Base-by-base conservation (phyloP, 2,797 vertebrate species). In the Pteronotus mesoamericanus region DNA sequence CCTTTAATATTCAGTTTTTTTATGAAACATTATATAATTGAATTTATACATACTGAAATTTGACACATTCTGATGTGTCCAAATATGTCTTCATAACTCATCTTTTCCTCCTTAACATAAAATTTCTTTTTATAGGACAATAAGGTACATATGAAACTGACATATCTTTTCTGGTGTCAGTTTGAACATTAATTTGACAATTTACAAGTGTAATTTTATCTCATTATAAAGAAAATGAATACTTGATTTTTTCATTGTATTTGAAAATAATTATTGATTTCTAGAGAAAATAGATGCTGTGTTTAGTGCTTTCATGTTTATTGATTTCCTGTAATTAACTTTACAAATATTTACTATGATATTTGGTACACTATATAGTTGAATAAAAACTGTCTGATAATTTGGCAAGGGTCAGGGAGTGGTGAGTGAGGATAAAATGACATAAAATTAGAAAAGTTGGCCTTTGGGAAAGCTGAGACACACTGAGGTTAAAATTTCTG, bases 171-270 rank as follows among this genome's bases (percentile, higher is more conserved):
- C 86, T 87, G 29, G 15, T 83, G 21, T 72, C 75, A n/a, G 26
- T 53, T 95, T 79, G 85, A 92, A 83, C 32, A 87, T 82, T 82
- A 91, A 91, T 96, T 96, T 97, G 46, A 94, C 26, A 57, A 1
- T n/a, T 11, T 37, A 34, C 6, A 44, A 10, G 26, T 96, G 96
- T 94, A 94, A 84, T 72, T 64, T 53, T 37, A 51, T 14, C 1
- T 48, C 66, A 86, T 74, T 75, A 88, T 53, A 94, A 74, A 37
- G 78, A 95, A 94, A 93, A 42, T 16, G 8, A 4, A 42, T 89
- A 94, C 86, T 93, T 95, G 12, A 16, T 92, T 86, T 85, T 22
- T 91, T 94, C 91, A 21, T 24, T 86, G 21, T 26, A 77, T 51
- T 74, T 92, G 61, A 57, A n/a, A 69, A 59, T 82, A 46, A 94